These are phyloP conservation scores for Cardiocondyla obscurior DNA, from an alignment of 1,140 invertebrate genomes.

Conservation along the genomic window DNA sequence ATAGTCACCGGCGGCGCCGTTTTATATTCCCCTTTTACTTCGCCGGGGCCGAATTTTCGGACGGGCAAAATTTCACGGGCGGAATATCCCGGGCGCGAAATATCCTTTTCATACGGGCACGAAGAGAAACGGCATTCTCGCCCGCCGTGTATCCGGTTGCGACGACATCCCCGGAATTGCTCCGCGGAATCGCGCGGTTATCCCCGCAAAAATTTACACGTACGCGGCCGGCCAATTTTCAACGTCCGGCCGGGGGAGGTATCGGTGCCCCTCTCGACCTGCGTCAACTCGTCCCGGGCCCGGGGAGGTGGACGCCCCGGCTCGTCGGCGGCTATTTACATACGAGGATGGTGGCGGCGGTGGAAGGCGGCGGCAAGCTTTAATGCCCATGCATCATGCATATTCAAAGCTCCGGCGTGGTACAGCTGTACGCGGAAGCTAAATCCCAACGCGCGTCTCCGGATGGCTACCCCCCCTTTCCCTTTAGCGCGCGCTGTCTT, in stretches of 20 bases:
- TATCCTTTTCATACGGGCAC: conserved; percentile 53
- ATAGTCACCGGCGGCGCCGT: conserved; percentile 41
- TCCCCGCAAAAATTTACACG: conserved; percentile 67
- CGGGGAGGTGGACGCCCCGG: conserved; percentile 48
- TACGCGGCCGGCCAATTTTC: conserved; percentile 53
- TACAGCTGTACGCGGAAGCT: conserved; percentile 82
- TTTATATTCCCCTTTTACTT: conserved; percentile 56
- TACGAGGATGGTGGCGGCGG: conserved; percentile 73
- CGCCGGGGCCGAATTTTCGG: conserved; percentile 27
- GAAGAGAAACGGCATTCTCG: background rate
- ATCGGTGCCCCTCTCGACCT: conserved; percentile 75
- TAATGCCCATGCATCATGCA: conserved; percentile 84
- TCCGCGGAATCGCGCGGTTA: background rate
- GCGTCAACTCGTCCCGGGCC: conserved; percentile 73
- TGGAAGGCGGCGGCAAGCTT: conserved; percentile 73
- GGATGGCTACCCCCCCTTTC: conserved; percentile 6
- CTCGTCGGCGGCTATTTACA: conserved; percentile 79
- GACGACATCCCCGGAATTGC: background rate
- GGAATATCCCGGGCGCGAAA: conserved; percentile 47
- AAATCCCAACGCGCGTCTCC: conserved; percentile 81
- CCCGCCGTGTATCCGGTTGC: background rate
- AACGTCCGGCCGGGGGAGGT: conserved; percentile 60
- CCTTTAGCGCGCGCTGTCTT: conserved; percentile 19
- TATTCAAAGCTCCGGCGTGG: conserved; percentile 81
- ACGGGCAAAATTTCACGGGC: conserved; percentile 45